phyloP scores from a whole-genome alignment of 2,113 vertebrate genomes.

The Leucopsar rothschildi region DNA sequence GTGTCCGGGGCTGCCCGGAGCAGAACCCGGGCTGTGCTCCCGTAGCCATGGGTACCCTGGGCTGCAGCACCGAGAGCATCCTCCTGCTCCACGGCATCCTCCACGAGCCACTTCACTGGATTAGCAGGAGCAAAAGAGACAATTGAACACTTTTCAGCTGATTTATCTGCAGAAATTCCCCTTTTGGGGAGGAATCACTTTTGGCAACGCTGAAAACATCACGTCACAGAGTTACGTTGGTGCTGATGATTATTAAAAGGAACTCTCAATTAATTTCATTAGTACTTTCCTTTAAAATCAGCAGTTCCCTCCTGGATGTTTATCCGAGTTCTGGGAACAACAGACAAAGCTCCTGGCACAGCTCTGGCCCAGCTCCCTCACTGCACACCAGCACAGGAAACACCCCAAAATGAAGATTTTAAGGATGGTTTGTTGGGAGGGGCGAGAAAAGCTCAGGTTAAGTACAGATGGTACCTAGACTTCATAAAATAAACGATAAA shows the following conservation, averaged over 20 bases:
- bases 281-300: neutral
- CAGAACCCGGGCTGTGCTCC: neutral
- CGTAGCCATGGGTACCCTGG: neutral
- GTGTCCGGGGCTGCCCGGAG: neutral
- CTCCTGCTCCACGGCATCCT: slow-evolving; percentile 41
- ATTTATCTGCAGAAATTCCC: slow-evolving; percentile 31
- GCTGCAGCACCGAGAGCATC: slow-evolving; percentile 18
- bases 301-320: slow-evolving; percentile 15
- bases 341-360: neutral
- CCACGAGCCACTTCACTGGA: slow-evolving; percentile 59
- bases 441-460: neutral
- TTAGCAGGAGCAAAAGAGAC: slow-evolving; percentile 56
- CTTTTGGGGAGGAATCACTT: neutral
- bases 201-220: neutral
- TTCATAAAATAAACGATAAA: neutral
- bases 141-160: slow-evolving; percentile 13
- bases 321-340: neutral
- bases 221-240: neutral
- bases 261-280: slow-evolving; percentile 35
- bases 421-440: neutral
- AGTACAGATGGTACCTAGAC: accelerated
- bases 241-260: slow-evolving; percentile 8
- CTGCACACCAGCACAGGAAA: neutral
- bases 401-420: neutral
- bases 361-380: neutral